Percentiles rank a stretch among this genome's conserved stretches.
Conservation (phyloP, 2,888 invertebrate species). For the Rhamphomyia laevipes region DNA sequence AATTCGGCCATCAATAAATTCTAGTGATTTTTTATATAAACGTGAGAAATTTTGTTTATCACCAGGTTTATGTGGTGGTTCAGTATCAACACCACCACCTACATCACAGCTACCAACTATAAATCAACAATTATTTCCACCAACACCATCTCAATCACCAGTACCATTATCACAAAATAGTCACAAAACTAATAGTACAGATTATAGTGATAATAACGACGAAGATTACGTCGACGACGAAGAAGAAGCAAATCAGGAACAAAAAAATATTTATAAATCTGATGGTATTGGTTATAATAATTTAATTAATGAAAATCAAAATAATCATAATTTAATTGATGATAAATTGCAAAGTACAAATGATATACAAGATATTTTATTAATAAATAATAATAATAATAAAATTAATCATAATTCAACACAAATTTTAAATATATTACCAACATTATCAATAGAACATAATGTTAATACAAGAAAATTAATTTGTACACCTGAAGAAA, state of each 20-base stretch:
- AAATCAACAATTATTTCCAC: constrained; percentile 9
- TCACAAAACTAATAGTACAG: not conserved
- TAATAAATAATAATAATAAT: too few species aligned
- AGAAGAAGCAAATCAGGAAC: not conserved
- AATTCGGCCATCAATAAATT: constrained; percentile 32
- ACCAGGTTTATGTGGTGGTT: constrained; percentile 24
- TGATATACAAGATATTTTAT: too few species aligned
- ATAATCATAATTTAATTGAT: not conserved
- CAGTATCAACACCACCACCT: constrained; percentile 9
- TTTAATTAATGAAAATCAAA: not conserved
- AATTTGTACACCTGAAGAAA: not conserved
- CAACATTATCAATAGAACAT: not conserved
- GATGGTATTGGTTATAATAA: not conserved
- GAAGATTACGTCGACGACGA: not conserved
- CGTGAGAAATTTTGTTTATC: constrained; percentile 36
- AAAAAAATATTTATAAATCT: not conserved
- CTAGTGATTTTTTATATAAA: constrained; percentile 37
- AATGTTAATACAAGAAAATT: not conserved
- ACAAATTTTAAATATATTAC: not conserved
- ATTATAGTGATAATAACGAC: constrained; percentile 1
- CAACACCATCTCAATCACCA: constrained; percentile 16
- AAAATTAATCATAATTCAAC: not conserved
- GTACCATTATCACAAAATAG: constrained; percentile 21
- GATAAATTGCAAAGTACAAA: not conserved
- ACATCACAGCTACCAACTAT: constrained; percentile 9